These are phyloP conservation scores for Euphonia xanthogaster DNA, from an alignment of 2,797 vertebrate species.

Conservation along the genomic window DNA sequence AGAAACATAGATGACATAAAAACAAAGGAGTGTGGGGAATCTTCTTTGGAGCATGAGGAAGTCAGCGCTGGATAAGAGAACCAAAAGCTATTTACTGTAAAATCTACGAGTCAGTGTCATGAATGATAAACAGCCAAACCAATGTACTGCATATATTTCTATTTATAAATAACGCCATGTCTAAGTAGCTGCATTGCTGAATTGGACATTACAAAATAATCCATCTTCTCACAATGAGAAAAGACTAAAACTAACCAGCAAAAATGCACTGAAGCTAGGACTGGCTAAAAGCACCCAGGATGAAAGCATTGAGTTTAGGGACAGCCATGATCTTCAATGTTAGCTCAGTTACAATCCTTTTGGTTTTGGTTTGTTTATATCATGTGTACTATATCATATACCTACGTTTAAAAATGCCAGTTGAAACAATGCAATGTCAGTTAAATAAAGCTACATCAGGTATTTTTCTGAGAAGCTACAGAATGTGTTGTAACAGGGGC, in stretches of 20 bases:
- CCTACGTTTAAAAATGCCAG: neutral
- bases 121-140: constrained; percentile 50
- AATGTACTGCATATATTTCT: constrained; percentile 15
- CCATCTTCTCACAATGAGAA: constrained; percentile 30
- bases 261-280: constrained; percentile 45
- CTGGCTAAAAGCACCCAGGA: neutral
- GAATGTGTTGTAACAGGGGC: neutral
- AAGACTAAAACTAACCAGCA: constrained; percentile 48
- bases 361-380: neutral
- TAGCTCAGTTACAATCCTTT: neutral
- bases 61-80: constrained; percentile 32
- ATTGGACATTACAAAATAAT: constrained; percentile 31
- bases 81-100: constrained; percentile 49
- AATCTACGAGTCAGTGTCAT: constrained; percentile 13
- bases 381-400: neutral
- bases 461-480: constrained; percentile 29
- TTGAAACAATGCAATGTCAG: neutral
- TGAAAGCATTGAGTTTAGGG: neutral
- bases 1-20: constrained; percentile 41
- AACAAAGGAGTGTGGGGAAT: constrained; percentile 20
- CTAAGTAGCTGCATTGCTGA: constrained; percentile 5
- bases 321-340: neutral
- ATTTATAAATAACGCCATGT: constrained; percentile 25
- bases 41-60: constrained; percentile 69
- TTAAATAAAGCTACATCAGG: neutral